A percentile compares a stretch with the other conserved stretches of the same genome.
Conservation (phyloP, 1,140 invertebrate species). For the Diachasma alloeum region DNA sequence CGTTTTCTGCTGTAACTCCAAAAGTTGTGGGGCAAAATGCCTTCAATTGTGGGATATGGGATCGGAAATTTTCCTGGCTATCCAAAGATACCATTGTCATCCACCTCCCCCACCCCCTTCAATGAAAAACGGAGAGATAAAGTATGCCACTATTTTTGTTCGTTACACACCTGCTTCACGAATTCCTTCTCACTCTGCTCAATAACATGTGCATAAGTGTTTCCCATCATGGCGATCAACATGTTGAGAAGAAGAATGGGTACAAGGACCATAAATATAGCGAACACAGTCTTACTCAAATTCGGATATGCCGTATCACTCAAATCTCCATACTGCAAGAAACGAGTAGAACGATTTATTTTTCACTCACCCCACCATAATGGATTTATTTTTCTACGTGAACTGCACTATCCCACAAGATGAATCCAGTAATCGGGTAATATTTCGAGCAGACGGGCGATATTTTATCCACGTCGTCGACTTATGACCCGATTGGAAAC, state of each 20-base stretch:
- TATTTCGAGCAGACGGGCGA: slow-evolving; percentile 40
- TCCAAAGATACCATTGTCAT: no score
- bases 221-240: slow-evolving; percentile 99
- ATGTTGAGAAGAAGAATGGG: slow-evolving; percentile 96
- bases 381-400: background rate
- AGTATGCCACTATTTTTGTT: no score
- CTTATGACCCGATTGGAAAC: slow-evolving; percentile 33
- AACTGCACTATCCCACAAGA: background rate
- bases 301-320: slow-evolving; percentile 88
- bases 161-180: slow-evolving; percentile 85
- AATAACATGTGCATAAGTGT: slow-evolving; percentile 97
- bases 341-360: slow-evolving; percentile 3
- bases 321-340: slow-evolving; percentile 88
- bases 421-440: slow-evolving; percentile 29
- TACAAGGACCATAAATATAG: slow-evolving; percentile 96
- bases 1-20: no score
- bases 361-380: slow-evolving; percentile 6
- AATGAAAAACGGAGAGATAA: no score
- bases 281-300: slow-evolving; percentile 93
- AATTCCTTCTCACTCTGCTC: slow-evolving; percentile 98
- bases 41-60: no score
- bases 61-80: no score
- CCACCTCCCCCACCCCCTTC: no score
- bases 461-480: slow-evolving; percentile 37
- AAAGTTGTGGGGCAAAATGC: no score